Percentiles rank a stretch among this genome's conserved stretches.
These are phyloP conservation scores for Laticauda laticaudata DNA, from an alignment of 2,113 vertebrate species.

Conservation along the genomic window DNA sequence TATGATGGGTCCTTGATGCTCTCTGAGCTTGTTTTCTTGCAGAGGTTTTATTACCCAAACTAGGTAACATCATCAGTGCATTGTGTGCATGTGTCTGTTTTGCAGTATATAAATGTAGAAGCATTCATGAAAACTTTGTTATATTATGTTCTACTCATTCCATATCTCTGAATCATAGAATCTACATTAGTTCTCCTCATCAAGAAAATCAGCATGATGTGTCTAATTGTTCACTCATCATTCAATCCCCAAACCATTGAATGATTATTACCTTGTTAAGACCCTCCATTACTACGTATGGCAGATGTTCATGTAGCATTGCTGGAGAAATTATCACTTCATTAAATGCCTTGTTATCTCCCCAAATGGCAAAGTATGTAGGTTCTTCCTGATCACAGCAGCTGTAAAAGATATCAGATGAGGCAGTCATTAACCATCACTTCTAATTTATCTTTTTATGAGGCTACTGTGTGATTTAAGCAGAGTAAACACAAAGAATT, in stretches of 20 bases:
- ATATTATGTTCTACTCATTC: no score
- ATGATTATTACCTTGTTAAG: constrained; percentile 88
- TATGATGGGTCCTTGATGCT: neutral
- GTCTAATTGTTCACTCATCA: neutral
- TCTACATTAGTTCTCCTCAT: neutral
- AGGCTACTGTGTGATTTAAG: neutral
- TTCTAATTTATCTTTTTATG: neutral
- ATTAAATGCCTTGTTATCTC: constrained; percentile 95
- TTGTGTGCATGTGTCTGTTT: neutral
- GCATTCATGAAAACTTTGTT: neutral
- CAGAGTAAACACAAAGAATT: neutral
- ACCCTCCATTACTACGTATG: constrained; percentile 97
- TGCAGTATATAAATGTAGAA: neutral
- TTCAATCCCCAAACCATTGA: neutral
- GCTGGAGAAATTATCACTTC: constrained; percentile 98
- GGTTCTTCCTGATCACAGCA: constrained; percentile 96
- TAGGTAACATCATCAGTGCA: neutral
- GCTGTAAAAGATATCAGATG: constrained; percentile 63
- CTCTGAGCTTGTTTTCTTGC: neutral
- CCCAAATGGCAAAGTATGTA: constrained; percentile 97
- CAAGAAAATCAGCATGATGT: neutral
- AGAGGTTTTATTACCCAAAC: neutral
- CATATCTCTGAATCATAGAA: neutral
- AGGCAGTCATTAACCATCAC: neutral
- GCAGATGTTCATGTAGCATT: constrained; percentile 97